Evolutionary conservation across 2,888 invertebrate species (phyloP), one percentile per base, ranked within the genome.

Genomic region (Cephus pulcher): DNA sequence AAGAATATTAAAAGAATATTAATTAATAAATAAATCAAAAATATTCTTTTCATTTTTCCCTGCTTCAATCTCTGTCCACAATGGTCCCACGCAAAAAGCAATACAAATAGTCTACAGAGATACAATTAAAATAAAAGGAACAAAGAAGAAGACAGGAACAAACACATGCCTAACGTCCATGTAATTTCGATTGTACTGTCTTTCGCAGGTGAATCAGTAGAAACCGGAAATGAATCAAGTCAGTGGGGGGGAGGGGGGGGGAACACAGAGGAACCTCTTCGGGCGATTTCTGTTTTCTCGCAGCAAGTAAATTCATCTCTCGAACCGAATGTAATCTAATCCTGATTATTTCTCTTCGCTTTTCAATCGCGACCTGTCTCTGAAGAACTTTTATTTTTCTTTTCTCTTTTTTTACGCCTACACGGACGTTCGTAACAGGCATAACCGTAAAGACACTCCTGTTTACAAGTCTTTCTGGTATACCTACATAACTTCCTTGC

Each of bases 1-100:
- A 30, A 32, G 35, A 73, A 75, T 74, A 75, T 77, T 69, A n/a
- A 68, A 69, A 69, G 69, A 68, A 71, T n/a, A 37, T 33, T 71
- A n/a, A 73, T 33, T 73, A 34, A 4, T 34, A 33, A 56, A 56
- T 15, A 56, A 56, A 56, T 2, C 4, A 56, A 23, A 56, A 9
- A 56, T 56, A 56, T 56, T 56, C 32, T 37, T 71, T 74, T 56
- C 68, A 34, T 68, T n/a, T 34, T 71, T 37, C 56, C 23, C 23
- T 23, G 56, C 23, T 56, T 40, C 23, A 2, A 15, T 40, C 2
- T 23, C 9, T 6, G 6, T 56, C 40, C 23, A 23, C 56, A 56
- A 56, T 23, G 23, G 6, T 56, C 56, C 56, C 23, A 23, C 23
- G 23, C 4, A 56, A 6, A 23, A 56, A 56, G 15, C 23, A 56